Base-by-base conservation (phyloP, 2,888 invertebrate genomes). In the Dynastes hyllus region DNA sequence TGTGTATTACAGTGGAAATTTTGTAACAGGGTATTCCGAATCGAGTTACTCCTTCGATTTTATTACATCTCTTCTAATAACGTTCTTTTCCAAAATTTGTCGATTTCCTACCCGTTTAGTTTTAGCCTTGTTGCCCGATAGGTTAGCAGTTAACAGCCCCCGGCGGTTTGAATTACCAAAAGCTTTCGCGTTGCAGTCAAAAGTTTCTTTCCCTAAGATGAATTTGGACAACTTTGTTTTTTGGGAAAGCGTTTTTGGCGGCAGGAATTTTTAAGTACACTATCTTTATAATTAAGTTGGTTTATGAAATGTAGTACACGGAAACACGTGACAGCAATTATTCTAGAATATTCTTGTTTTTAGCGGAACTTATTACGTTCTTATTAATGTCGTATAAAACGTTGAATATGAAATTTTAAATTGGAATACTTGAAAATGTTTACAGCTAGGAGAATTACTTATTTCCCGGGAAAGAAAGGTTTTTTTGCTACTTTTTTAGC, bases 211-310 rank as follows among this genome's bases (percentile, higher is more conserved):
- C 51, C 69, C 55, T n/a, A 13, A 22, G 73, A 40, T 45, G 50
- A 75, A 75, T 75, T 75, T 63, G 73, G 61, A 45, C 45, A 75
- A 75, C 73, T 22, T 75, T 75, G 61, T 75, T 75, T 75, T 63
- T 61, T 75, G 58, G 58, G 63, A 16, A 13, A 75, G 73, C 73
- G 73, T 13, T 63, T 61, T 75, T 61, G 13, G 58, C 58, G 4
- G 61, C 61, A 50, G 73, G 27, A 63, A 75, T 75, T 75, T 75
- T 45, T 51, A 69, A 27, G 51, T 11, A 27, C 69, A 53, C 69
- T 69, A 69, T 69, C 69, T 69, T 69, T 32, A 69, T 69, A 69
- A 69, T 69, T 69, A 69, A 69, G 69, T 69, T 51, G 51, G 29
- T 51, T n/a, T 50, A 27, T 63, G 11, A 32, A 63, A 9, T 63